phyloP scores from a whole-genome alignment of 1,140 invertebrate species.

The Tyrophagus putrescentiae region DNA sequence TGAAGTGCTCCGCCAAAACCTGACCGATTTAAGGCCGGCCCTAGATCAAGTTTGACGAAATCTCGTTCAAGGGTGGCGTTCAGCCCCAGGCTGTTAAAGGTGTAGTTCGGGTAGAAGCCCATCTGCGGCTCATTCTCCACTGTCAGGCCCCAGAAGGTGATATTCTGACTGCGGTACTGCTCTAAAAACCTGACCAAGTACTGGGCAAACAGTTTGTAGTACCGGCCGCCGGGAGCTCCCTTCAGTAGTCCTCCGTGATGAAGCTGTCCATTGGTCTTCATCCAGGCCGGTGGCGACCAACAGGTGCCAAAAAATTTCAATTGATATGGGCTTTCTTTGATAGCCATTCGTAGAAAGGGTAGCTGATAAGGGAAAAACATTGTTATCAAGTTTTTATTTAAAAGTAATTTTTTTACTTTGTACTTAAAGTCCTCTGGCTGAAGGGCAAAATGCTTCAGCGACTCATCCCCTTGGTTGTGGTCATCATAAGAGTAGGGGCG shows the following conservation, averaged over 20 bases:
- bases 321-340: slow-evolving; percentile 32
- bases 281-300: slow-evolving; percentile 79
- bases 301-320: slow-evolving; percentile 48
- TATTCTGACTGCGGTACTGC: slow-evolving; percentile 39
- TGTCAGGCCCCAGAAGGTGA: slow-evolving; percentile 47
- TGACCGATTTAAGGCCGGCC: slow-evolving; percentile 28
- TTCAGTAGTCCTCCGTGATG: slow-evolving; percentile 41
- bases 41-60: slow-evolving; percentile 10
- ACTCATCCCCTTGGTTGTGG: slow-evolving; percentile 38
- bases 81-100: slow-evolving; percentile 28
- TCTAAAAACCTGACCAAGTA: slow-evolving; percentile 56
- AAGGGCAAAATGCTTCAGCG: slow-evolving; percentile 49
- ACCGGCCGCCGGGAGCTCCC: slow-evolving; percentile 38
- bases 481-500: slow-evolving; percentile 54
- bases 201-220: slow-evolving; percentile 60
- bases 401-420: slow-evolving; percentile 37
- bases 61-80: not conserved
- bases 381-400: not conserved
- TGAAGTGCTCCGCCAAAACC: slow-evolving; percentile 16
- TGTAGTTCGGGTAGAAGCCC: slow-evolving; percentile 37
- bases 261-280: slow-evolving; percentile 62
- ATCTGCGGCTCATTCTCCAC: slow-evolving; percentile 45
- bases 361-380: slow-evolving; percentile 38
- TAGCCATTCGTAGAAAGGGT: slow-evolving; percentile 44
- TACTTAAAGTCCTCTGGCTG: slow-evolving; percentile 46